Base-by-base conservation (phyloP, 1,140 invertebrate genomes). In the Drosophila miranda region DNA sequence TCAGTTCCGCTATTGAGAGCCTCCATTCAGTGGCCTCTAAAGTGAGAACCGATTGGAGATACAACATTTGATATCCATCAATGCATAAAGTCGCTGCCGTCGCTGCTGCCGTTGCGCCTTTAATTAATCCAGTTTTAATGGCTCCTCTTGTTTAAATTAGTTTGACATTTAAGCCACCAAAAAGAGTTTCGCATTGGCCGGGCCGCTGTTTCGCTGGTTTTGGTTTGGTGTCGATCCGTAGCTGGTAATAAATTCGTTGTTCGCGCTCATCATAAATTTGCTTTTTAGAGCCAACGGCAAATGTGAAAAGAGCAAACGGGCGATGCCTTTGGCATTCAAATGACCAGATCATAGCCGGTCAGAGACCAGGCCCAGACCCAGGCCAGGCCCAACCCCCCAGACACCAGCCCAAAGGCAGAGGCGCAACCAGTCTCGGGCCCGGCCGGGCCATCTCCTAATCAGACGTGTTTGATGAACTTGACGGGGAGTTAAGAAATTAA, bases 51-150 rank as follows among this genome's bases (percentile, higher is more conserved):
- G 52, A 16, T 11, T 16, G 16, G 23, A 48, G 51, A 68, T 30
- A 42, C 42, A 42, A 42, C 42, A 42, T 49, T 26, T 34, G 58
- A 45, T 61, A 16, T n/a, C 60, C 44, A 77, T 77, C 66, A 77
- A 57, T 78, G 34, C 51, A 60, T 68, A 63, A 45, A 76, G 56
- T 73, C 59, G 64, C 11, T 13, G 34, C 9, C 3, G 34, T 13
- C 30, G 49, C 41, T 41, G 59, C 75, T 61, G 57, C 55, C 58
- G 59, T 63, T 75, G 77, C 30, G 68, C 52, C 49, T 71, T 84
- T 84, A 86, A 87, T 87, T 86, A 86, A 87, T 86, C 81, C 81
- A 87, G 81, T 86, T 86, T 86, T 86, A 75, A 81, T 86, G 69
- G 78, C 74, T 70, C 74, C 63, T 70, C 71, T 87, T 72, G 82